Conservation (phyloP, 2,888 invertebrate genomes). For the Synanthedon vespiformis region DNA sequence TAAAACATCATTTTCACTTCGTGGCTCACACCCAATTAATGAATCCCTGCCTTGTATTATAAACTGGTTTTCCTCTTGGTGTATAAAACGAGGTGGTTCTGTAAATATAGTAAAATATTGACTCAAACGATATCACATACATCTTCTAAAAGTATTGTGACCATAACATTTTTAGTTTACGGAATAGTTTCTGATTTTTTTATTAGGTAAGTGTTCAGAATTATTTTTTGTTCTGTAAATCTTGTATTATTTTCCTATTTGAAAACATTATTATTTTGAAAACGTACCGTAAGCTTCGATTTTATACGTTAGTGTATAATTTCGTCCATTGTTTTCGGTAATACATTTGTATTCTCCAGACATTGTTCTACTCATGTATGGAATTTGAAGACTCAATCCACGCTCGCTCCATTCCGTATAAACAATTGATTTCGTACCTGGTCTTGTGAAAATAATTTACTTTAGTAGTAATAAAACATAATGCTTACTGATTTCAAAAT, state of each 20-base stretch:
- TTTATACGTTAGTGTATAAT: slow-evolving; percentile 21
- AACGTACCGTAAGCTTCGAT: slow-evolving; percentile 45
- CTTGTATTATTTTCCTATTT: too few species aligned
- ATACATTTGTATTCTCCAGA: slow-evolving; percentile 45
- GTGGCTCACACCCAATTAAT: slow-evolving; percentile 34
- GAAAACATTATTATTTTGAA: slow-evolving; percentile 3
- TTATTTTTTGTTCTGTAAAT: too few species aligned
- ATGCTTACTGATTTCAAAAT: background rate
- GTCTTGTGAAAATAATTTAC: slow-evolving; percentile 50
- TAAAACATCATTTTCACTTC: slow-evolving; percentile 24
- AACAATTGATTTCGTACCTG: slow-evolving; percentile 46
- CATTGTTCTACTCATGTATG: slow-evolving; percentile 31
- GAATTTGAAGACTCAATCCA: slow-evolving; percentile 33
- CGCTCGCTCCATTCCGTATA: slow-evolving; percentile 31
- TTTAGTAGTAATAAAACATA: slow-evolving; percentile 23
- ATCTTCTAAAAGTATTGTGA: too few species aligned
- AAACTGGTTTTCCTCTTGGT: slow-evolving; percentile 29
- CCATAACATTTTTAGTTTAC: too few species aligned
- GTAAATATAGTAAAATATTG: background rate
- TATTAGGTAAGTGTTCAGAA: too few species aligned
- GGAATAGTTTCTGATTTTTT: too few species aligned
- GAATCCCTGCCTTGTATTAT: slow-evolving; percentile 30
- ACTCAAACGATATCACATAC: too few species aligned
- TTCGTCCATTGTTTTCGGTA: slow-evolving; percentile 23
- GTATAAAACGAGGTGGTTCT: slow-evolving; percentile 40